Evolutionary conservation across 35 echinoderm and acorn worm genomes (phyloP).

Genomic region (Patiria miniata): DNA sequence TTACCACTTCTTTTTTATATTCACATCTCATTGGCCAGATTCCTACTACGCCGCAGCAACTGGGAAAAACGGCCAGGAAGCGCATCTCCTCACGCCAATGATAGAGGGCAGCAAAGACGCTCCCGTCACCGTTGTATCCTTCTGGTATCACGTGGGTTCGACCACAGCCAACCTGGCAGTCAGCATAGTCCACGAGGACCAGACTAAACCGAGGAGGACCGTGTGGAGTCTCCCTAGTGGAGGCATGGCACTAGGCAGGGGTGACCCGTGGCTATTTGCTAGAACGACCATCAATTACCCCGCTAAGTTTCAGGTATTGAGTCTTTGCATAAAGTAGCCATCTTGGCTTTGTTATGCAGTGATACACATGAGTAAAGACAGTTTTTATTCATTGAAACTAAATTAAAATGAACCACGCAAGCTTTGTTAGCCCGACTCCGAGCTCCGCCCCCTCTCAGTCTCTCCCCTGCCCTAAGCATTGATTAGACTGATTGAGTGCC

Average conservation of each 20-base stretch:
- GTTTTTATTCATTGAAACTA: no score
- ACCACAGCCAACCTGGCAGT: neutral
- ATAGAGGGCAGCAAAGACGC: neutral
- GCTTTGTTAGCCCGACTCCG: no score
- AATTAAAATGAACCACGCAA: no score
- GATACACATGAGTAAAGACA: no score
- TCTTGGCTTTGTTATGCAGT: no score
- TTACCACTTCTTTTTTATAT: no score
- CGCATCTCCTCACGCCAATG: neutral
- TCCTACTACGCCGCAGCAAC: neutral
- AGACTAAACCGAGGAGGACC: neutral
- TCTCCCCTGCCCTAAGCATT: no score
- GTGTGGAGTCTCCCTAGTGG: neutral
- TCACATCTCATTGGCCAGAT: no score
- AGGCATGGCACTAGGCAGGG: neutral
- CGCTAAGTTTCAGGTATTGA: conserved; percentile 16
- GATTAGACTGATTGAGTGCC: no score
- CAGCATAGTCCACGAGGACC: neutral
- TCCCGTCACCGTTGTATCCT: neutral
- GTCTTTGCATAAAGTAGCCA: no score
- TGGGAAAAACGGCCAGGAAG: neutral
- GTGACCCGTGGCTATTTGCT: neutral
- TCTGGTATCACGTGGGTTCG: conserved; percentile 5
- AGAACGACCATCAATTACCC: neutral
- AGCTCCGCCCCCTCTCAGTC: no score